Percentiles rank a stretch among this genome's conserved stretches.
Evolutionary conservation across 2,797 vertebrate species (phyloP).

Genomic region (Lycodopsis pacificus): DNA sequence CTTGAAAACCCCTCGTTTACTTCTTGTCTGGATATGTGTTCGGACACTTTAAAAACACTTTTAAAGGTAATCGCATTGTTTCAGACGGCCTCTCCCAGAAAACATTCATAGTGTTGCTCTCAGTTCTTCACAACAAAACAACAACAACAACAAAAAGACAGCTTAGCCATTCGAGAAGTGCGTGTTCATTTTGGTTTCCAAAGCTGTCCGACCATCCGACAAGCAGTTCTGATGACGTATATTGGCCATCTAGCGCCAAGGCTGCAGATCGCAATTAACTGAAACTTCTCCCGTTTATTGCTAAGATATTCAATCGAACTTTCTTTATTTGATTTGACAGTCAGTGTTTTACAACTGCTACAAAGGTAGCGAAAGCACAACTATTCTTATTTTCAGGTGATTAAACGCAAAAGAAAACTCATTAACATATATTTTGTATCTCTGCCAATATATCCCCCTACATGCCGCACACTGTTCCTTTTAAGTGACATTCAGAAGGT

Average conservation of each 20-base stretch:
- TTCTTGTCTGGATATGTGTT: background rate
- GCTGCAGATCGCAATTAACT: no score
- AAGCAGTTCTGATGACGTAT: background rate
- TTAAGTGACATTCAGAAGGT: slow-evolving; percentile 17
- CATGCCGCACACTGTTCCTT: no score
- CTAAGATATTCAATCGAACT: no score
- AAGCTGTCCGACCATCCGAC: background rate
- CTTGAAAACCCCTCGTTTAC: background rate
- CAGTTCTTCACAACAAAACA: background rate
- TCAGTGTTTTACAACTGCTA: no score
- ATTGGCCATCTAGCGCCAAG: background rate
- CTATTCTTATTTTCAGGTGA: no score
- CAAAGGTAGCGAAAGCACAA: no score
- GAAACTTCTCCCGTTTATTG: background rate
- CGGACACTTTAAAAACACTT: no score
- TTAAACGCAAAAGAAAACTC: no score
- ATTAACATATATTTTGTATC: no score
- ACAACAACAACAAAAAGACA: background rate
- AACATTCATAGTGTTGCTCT: background rate
- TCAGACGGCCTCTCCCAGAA: slow-evolving; percentile 3
- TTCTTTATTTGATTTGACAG: no score
- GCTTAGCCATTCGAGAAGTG: background rate
- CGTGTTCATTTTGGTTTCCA: background rate
- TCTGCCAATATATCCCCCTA: no score
- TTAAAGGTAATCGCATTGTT: background rate